Evolutionary conservation across 1,140 invertebrate species (phyloP), one percentile per base, ranked within the genome.

Genomic region (Drosophila guanche): DNA sequence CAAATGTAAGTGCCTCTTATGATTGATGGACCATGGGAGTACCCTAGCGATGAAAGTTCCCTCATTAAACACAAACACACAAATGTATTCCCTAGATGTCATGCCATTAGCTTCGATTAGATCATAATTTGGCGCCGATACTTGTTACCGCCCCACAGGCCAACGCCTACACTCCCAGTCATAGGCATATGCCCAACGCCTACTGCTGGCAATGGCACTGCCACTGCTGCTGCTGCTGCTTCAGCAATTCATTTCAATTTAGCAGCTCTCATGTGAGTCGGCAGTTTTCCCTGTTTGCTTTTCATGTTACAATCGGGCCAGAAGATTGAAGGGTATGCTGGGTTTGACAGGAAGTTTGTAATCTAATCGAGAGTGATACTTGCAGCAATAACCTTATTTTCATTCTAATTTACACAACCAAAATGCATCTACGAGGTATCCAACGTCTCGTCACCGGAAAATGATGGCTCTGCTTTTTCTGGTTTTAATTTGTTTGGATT

Each of bases 201-300:
- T 14, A 14, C 42, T 29, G 23, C 22, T 5, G 16, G 5, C 27
- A 45, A 41, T 16, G 10, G 4, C 8, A 6, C 41, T 20, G 20
- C 6, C 23, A 27, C 14, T 46, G 4, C 25, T 14, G n/a, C 40
- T 51, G 45, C 12, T 73, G 59, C 59, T 29, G 60, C 61, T 50
- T 58, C 60, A 66, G 74, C 62, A 54, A 66, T 61, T 57, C 61
- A 63, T 68, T 68, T 78, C 68, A 78, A 79, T 79, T 78, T 61
- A 45, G 57, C 69, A 47, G 54, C 48, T 47, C 16, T 53, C 45
- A 47, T 58, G 53, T 65, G 59, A 56, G 60, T 42, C 66, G 60
- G 43, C 71, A 59, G 40, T 75, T 74, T 74, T 50, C n/a, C 51
- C 33, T 37, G 5, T 53, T n/a, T 37, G 1, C 22, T 20, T 46